Conservation (phyloP, 2,113 vertebrate genomes). For the Alligator sinensis region DNA sequence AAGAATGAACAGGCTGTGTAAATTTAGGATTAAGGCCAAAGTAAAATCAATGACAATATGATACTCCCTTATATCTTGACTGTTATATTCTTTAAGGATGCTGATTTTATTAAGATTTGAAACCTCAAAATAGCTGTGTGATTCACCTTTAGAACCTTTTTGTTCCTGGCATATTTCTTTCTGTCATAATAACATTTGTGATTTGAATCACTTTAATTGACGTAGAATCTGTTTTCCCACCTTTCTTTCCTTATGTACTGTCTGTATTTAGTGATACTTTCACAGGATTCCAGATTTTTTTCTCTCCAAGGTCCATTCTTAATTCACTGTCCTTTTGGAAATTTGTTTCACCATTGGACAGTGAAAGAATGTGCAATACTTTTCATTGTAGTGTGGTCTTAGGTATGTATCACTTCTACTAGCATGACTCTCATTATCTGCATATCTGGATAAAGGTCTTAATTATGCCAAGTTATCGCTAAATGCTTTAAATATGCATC, state of each 20-base stretch:
- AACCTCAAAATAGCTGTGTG: constrained; percentile 14
- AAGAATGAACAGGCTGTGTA: neutral
- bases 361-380: neutral
- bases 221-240: neutral
- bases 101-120: constrained; percentile 14
- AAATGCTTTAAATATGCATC: neutral
- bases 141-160: neutral
- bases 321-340: constrained; percentile 39
- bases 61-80: neutral
- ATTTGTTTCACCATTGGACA: neutral
- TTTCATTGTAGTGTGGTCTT: neutral
- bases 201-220: neutral
- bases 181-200: constrained; percentile 23
- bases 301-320: constrained; percentile 30
- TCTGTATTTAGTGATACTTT: neutral
- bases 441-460: neutral
- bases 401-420: neutral
- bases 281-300: neutral
- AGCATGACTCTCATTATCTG: neutral
- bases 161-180: neutral
- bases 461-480: neutral
- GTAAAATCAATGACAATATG: neutral
- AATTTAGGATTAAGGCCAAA: neutral
- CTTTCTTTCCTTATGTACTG: neutral
- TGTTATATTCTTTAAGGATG: neutral